phyloP scores from a whole-genome alignment of 2,797 vertebrate genomes.

The Helostoma temminkii region DNA sequence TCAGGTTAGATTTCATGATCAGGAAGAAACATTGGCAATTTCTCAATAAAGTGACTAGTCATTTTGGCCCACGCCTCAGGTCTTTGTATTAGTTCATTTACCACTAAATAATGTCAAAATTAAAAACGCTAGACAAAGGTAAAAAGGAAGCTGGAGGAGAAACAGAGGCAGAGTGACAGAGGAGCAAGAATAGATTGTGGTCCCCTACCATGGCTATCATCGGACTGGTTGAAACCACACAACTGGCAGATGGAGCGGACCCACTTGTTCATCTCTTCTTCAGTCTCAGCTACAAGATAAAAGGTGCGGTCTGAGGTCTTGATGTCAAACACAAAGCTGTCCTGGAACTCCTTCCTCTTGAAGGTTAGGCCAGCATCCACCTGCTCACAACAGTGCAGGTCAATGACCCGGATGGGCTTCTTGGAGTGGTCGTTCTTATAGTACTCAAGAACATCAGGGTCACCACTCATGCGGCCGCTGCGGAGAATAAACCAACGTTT shows the following conservation, averaged over 20 bases:
- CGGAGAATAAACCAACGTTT: slow-evolving; percentile 98
- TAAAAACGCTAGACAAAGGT: neutral
- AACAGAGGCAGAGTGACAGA: neutral
- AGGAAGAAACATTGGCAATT: no score
- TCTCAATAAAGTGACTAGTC: neutral
- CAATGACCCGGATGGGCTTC: slow-evolving; percentile 95
- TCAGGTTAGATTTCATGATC: no score
- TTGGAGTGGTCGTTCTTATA: slow-evolving; percentile 99
- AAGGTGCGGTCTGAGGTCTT: slow-evolving; percentile 98
- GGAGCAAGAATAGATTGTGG: neutral
- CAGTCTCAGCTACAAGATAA: slow-evolving; percentile 96
- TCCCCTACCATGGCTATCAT: slow-evolving; percentile 91
- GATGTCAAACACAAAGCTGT: slow-evolving; percentile 98
- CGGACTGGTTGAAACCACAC: slow-evolving; percentile 98
- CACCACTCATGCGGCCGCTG: slow-evolving; percentile 97
- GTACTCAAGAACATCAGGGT: slow-evolving; percentile 97
- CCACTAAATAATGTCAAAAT: neutral
- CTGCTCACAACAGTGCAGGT: slow-evolving; percentile 98
- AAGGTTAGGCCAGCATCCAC: slow-evolving; percentile 97
- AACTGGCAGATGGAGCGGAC: slow-evolving; percentile 98
- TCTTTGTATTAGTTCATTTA: no score
- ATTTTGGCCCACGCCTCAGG: neutral
- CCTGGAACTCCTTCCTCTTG: slow-evolving; percentile 98
- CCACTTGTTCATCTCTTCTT: slow-evolving; percentile 99
- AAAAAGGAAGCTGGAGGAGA: neutral